Conservation (phyloP, 2,888 invertebrate species). For the Oligia fasciuncula region DNA sequence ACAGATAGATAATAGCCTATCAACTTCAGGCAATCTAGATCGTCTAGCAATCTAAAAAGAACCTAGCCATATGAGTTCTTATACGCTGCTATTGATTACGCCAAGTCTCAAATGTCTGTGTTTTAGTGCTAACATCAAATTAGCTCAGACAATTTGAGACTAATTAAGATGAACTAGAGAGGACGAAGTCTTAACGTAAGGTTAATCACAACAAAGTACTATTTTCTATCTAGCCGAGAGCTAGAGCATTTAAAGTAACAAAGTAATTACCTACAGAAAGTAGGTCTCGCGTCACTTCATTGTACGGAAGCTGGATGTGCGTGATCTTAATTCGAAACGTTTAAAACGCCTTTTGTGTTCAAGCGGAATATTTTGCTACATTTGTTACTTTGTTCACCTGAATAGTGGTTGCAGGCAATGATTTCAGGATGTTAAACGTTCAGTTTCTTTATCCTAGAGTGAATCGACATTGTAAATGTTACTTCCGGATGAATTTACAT, state of each 20-base stretch:
- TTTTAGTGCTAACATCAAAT: conserved; percentile 40
- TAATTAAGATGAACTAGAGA: conserved; percentile 50
- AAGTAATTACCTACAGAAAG: conserved; percentile 64
- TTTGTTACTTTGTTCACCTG: conserved; percentile 54
- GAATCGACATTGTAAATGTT: neutral
- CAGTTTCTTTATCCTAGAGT: neutral
- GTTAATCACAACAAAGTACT: conserved; percentile 64
- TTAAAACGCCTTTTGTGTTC: conserved; percentile 48
- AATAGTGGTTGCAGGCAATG: conserved; percentile 37
- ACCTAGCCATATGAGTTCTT: conserved; percentile 10
- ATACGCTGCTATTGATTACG: conserved; percentile 16
- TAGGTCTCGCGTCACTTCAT: conserved; percentile 62
- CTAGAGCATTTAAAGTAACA: conserved; percentile 61
- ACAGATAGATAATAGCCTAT: conserved; percentile 59
- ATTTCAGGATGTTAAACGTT: conserved; percentile 25
- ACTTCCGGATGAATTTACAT: neutral
- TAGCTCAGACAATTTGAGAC: conserved; percentile 46
- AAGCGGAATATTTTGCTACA: conserved; percentile 47
- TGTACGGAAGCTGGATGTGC: conserved; percentile 59
- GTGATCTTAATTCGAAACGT: conserved; percentile 65
- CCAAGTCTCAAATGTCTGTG: conserved; percentile 29
- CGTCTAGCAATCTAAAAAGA: conserved; percentile 43
- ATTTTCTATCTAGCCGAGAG: conserved; percentile 48
- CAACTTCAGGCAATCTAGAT: conserved; percentile 54
- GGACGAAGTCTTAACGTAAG: conserved; percentile 41